phyloP scores from a whole-genome alignment of 2,888 invertebrate genomes.

The Papilio protenor region DNA sequence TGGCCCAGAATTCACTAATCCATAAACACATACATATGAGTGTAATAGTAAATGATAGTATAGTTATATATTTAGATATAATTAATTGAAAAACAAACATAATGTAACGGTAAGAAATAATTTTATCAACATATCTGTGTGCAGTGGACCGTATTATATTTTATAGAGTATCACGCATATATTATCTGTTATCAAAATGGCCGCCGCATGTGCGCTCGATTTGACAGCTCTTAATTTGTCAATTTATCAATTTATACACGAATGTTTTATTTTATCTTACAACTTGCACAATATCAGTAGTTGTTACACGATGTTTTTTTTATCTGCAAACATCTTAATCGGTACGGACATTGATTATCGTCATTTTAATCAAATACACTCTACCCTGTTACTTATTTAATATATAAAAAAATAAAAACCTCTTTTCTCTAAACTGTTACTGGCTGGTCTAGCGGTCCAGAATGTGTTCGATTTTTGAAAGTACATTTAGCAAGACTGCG shows the following conservation, averaged over 20 bases:
- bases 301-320: slow-evolving; percentile 18
- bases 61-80: neutral
- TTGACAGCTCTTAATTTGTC: slow-evolving; percentile 63
- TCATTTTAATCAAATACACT: neutral
- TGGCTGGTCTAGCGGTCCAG: neutral
- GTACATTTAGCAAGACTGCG: slow-evolving; percentile 6
- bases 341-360: slow-evolving; percentile 6
- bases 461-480: neutral
- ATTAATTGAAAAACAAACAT: slow-evolving; percentile 4
- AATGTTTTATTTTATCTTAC: slow-evolving; percentile 37
- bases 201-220: slow-evolving; percentile 49
- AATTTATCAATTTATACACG: slow-evolving; percentile 57
- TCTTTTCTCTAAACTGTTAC: neutral
- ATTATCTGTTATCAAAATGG: slow-evolving; percentile 59
- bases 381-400: neutral
- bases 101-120: slow-evolving; percentile 6
- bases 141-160: slow-evolving; percentile 56
- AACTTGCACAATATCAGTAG: slow-evolving; percentile 37
- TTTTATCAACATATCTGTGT: slow-evolving; percentile 48
- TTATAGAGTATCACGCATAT: slow-evolving; percentile 58
- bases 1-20: neutral
- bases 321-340: slow-evolving; percentile 15
- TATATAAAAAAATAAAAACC: neutral
- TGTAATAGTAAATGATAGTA: too few species aligned
- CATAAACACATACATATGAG: neutral